These are phyloP conservation scores for Mesocricetus auratus DNA, from an alignment of 2,113 vertebrate species.

Conservation along the genomic window DNA sequence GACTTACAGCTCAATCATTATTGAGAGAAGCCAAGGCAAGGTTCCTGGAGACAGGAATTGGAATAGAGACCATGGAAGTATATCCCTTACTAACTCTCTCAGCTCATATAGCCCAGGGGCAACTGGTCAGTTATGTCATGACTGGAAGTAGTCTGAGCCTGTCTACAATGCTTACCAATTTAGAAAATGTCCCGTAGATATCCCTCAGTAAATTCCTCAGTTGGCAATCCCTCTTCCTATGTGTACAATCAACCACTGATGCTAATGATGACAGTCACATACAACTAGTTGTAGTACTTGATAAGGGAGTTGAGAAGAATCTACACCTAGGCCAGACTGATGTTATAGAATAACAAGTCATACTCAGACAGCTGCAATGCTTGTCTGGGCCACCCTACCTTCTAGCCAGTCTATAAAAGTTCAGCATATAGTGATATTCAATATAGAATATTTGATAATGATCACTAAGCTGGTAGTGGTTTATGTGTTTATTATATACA, in stretches of 20 bases:
- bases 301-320: not conserved
- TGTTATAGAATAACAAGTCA: too few species aligned
- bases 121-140: not conserved
- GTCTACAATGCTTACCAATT: not conserved
- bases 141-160: not conserved
- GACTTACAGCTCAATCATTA: not conserved
- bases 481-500: not conserved
- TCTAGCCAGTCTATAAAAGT: not conserved
- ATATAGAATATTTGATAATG: not conserved
- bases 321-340: not conserved
- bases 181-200: not conserved
- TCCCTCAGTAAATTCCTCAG: not conserved
- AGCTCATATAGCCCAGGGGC: not conserved
- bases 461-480: not conserved
- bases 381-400: not conserved
- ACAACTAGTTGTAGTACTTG: not conserved
- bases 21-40: not conserved
- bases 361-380: not conserved
- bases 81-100: not conserved
- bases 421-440: not conserved
- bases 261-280: not conserved
- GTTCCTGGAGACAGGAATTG: not conserved
- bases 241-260: not conserved
- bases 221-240: not conserved
- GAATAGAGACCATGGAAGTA: not conserved